phyloP scores from a whole-genome alignment of 2,113 vertebrate species.

The Psophia crepitans region DNA sequence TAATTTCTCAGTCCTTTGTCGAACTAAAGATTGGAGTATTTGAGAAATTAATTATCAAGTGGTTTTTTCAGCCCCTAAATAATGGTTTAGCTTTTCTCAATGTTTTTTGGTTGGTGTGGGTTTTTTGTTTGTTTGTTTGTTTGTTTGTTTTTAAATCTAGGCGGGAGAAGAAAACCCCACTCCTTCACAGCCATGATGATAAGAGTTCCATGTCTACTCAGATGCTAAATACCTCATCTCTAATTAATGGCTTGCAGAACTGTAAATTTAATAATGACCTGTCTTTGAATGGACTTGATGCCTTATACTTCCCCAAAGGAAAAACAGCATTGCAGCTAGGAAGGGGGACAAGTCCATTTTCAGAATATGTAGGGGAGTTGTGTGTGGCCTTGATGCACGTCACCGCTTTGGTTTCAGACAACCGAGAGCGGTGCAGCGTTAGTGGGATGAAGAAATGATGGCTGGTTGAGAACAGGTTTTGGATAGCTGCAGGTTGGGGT shows the following conservation, averaged over 20 bases:
- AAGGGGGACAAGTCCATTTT: fast-evolving
- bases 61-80: not conserved
- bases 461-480: not conserved
- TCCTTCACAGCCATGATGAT: not conserved
- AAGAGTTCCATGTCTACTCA: not conserved
- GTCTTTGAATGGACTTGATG: not conserved
- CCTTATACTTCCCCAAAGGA: not conserved
- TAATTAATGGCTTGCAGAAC: not conserved
- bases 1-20: not conserved
- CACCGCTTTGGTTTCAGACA: not conserved
- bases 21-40: not conserved
- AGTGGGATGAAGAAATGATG: not conserved
- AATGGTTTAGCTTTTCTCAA: not conserved
- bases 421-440: fast-evolving
- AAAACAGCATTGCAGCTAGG: not conserved
- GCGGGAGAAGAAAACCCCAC: not conserved
- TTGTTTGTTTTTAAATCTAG: not conserved
- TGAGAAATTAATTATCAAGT: not conserved
- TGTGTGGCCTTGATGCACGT: not conserved
- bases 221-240: not conserved
- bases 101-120: not conserved
- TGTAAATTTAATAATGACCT: not conserved
- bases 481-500: not conserved
- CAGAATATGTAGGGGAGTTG: not conserved
- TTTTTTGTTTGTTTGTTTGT: too few relatives aligned